Base-by-base conservation (phyloP, 2,888 invertebrate genomes). In the Syrista parreyssii region DNA sequence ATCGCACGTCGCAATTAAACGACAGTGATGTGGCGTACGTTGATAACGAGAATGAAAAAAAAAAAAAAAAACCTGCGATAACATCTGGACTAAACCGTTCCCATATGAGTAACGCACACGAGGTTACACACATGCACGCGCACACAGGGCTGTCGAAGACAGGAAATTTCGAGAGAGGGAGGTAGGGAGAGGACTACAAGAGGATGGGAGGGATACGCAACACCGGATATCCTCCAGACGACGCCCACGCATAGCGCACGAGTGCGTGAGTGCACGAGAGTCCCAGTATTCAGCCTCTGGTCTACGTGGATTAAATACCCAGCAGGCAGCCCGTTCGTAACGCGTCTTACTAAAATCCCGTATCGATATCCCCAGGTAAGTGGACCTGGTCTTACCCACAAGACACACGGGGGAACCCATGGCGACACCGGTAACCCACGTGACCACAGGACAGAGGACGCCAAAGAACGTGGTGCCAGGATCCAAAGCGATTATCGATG, bases 171-270 rank as follows among this genome's bases (percentile, higher is more conserved):
- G 71, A 71, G 12, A 71, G 71, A 31, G 71, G 30, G 32, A 34
- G 74, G 68, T 31, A 75, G 69, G 31, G 75, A 75, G 74, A 69
- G 68, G 55, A 40, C 69, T 69, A 73, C 40, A 72, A 23, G 75
- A 75, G 79, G 68, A 76, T 75, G 68, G 75, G 69, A 79, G 83
- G 81, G 88, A 86, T 84, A 88, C 84, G 86, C 85, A 88, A 87
- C 89, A 89, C 90, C 89, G 90, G 90, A 90, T 89, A 89, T 88
- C 89, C 89, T 88, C 88, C 89, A 90, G 89, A 89, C 89, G 85
- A 83, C 86, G 84, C 82, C 78, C 81, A 85, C 85, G 86, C 84
- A 81, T 80, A 79, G 80, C 77, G 77, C 78, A 79, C 78, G 80
- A 78, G 80, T 78, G 75, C 71, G 81, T 84, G 83, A 78, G 82